phyloP scores from a whole-genome alignment of 2,113 vertebrate species.

The Circaetus cinerascens region DNA sequence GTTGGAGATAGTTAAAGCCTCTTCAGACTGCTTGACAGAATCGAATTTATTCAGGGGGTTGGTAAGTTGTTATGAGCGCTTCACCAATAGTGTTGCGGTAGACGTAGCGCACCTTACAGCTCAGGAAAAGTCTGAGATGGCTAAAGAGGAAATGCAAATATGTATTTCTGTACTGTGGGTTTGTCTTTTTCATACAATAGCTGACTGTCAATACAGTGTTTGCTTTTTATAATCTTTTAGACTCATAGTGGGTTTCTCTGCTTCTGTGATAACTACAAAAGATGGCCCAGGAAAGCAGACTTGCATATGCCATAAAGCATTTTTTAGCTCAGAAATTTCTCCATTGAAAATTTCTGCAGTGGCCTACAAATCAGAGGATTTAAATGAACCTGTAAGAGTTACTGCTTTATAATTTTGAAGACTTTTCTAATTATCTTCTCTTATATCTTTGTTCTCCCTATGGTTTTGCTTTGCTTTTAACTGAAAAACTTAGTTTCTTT shows the following conservation, averaged over 20 bases:
- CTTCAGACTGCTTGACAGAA: background rate
- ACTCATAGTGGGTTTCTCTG: background rate
- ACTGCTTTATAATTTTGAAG: background rate
- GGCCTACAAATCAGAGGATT: background rate
- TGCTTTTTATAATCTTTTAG: background rate
- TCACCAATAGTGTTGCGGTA: background rate
- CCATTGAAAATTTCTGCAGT: background rate
- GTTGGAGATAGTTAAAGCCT: background rate
- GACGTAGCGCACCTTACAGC: background rate
- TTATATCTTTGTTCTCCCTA: background rate
- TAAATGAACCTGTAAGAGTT: background rate
- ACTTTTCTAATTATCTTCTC: background rate
- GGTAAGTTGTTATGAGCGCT: accelerated
- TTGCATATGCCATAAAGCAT: background rate
- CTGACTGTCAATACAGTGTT: background rate
- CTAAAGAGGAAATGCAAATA: background rate
- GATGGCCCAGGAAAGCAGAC: background rate
- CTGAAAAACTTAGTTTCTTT: background rate
- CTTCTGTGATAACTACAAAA: background rate
- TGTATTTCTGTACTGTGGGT: background rate
- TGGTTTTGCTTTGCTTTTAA: background rate
- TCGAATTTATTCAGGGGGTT: background rate
- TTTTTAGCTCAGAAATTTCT: background rate
- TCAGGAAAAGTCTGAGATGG: background rate
- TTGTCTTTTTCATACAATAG: background rate